Percentiles rank a stretch among this genome's conserved stretches.
These are phyloP conservation scores for Pelmatolapia mariae DNA, from an alignment of 2,113 vertebrate genomes.

Conservation along the genomic window DNA sequence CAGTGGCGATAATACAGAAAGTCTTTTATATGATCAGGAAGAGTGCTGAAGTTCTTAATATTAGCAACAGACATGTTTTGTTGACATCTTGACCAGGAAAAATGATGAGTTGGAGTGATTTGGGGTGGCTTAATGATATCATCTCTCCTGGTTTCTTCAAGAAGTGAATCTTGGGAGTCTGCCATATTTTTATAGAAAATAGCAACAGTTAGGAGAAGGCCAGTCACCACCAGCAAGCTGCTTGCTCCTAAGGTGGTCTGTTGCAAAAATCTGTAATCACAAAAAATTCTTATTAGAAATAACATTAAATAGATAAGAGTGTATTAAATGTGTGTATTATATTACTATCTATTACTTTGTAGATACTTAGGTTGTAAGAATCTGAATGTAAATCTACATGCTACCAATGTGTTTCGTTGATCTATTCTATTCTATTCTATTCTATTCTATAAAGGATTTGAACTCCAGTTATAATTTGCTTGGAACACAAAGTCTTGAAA, in stretches of 20 bases:
- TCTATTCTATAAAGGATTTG: not conserved
- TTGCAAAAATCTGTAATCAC: not conserved
- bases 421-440: not conserved
- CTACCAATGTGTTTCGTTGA: not conserved
- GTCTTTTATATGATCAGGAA: not conserved
- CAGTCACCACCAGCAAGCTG: not conserved
- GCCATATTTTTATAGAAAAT: not conserved
- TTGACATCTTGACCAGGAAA: not conserved
- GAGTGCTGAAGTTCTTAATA: not conserved
- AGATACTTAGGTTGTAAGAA: not conserved
- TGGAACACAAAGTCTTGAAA: not conserved
- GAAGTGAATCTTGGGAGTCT: not conserved
- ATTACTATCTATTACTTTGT: not conserved
- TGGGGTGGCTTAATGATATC: not conserved
- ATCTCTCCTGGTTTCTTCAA: not conserved
- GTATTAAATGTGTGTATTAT: not conserved
- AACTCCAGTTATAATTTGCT: not conserved
- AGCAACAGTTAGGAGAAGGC: not conserved
- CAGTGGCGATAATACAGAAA: not conserved
- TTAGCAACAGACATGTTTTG: not conserved
- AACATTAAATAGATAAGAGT: not conserved
- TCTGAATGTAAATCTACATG: not conserved
- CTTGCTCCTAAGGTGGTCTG: not conserved
- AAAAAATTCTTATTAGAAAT: not conserved
- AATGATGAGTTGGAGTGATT: not conserved